phyloP scores from a whole-genome alignment of 2,113 vertebrate species.

The Catharus bicknelli region DNA sequence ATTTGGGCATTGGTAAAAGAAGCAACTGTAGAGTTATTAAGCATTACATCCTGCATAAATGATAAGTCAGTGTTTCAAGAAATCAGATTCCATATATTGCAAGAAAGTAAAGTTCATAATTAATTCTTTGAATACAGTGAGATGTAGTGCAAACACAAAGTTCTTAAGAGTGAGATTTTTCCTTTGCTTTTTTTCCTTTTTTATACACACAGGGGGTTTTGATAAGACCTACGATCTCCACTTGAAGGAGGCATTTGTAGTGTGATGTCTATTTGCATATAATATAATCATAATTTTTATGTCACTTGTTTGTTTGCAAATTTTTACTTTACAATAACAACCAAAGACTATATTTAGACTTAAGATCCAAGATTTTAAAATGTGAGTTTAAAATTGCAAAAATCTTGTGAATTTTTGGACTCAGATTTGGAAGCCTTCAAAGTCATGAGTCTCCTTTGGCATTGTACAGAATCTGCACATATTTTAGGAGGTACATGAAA shows the following conservation, averaged over 20 bases:
- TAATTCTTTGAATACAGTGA: not conserved
- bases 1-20: not conserved
- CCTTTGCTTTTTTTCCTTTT: not conserved
- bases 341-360: not conserved
- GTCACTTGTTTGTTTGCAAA: not conserved
- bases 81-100: not conserved
- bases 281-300: not conserved
- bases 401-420: not conserved
- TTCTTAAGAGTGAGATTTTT: not conserved
- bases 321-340: not conserved
- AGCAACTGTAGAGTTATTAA: not conserved
- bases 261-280: rapidly evolving
- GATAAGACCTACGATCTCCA: not conserved
- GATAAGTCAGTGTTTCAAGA: not conserved
- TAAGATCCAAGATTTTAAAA: not conserved
- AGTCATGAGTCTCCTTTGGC: not conserved
- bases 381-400: not conserved
- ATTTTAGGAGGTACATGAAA: not conserved
- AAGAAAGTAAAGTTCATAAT: not conserved
- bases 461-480: not conserved
- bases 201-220: not conserved
- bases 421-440: not conserved
- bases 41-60: not conserved
- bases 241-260: not conserved
- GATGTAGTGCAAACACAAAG: not conserved